Conservation (phyloP, 1,140 invertebrate species). For the Bombus superbus region DNA sequence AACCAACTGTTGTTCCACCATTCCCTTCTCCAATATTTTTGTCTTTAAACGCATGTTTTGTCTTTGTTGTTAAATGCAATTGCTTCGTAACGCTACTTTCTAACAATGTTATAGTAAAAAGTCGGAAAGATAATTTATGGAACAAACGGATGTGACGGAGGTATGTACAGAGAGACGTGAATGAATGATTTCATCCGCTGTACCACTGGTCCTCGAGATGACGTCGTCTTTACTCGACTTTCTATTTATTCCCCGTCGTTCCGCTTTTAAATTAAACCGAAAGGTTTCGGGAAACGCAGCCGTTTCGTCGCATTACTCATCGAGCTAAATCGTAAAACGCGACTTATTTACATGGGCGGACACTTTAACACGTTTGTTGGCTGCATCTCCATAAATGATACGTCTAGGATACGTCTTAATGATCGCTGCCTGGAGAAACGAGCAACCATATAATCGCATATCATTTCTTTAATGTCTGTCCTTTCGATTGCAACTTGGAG, state of each 20-base stretch:
- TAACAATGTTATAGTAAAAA: no score
- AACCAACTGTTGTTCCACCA: neutral
- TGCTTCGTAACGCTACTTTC: no score
- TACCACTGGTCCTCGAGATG: neutral
- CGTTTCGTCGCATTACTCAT: neutral
- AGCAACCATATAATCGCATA: neutral
- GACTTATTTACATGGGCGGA: neutral
- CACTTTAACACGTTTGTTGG: neutral
- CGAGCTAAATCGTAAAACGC: neutral
- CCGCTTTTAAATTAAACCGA: conserved; percentile 7
- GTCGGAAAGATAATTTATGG: no score
- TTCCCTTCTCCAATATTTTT: neutral
- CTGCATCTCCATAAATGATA: no score
- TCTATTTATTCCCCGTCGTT: conserved; percentile 21
- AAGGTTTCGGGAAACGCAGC: neutral
- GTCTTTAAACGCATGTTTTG: accelerated
- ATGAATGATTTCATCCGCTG: conserved; percentile 14
- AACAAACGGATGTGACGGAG: neutral
- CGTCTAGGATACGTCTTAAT: neutral
- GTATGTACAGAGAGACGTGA: neutral
- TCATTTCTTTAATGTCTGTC: neutral
- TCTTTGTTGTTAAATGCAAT: no score
- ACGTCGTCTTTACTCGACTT: conserved; percentile 25
- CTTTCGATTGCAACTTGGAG: neutral
- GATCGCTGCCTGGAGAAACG: neutral